These are phyloP conservation scores for Sebastes fasciatus DNA, from an alignment of 2,113 vertebrate genomes.

Conservation along the genomic window DNA sequence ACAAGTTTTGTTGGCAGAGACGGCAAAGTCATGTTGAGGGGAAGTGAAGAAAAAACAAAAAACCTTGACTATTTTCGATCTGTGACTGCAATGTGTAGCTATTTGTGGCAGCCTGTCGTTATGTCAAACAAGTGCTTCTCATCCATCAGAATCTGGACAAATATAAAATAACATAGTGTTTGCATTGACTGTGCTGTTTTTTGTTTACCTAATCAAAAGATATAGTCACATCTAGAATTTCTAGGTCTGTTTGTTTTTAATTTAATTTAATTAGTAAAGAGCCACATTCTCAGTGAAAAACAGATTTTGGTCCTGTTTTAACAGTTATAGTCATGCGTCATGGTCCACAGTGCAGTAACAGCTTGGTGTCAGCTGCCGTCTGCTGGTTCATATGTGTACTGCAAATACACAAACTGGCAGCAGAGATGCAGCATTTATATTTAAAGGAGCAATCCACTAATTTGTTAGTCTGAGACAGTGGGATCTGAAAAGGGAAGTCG, in stretches of 20 bases:
- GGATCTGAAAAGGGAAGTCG: too few relatives aligned
- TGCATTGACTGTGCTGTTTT: not conserved
- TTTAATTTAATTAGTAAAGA: not conserved
- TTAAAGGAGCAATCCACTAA: not conserved
- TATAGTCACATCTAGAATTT: not conserved
- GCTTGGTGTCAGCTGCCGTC: constrained; percentile 34
- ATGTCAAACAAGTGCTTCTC: not conserved
- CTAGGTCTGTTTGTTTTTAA: not conserved
- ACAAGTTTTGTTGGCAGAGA: not conserved
- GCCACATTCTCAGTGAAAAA: not conserved
- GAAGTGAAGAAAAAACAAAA: not conserved
- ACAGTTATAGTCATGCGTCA: not conserved
- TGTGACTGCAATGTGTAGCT: not conserved
- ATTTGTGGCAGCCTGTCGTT: not conserved
- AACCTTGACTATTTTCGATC: not conserved
- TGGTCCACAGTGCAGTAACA: not conserved
- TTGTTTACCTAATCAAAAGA: not conserved
- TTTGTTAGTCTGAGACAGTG: too few relatives aligned
- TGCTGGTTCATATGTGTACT: constrained; percentile 39
- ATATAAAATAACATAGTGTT: not conserved
- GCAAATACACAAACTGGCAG: not conserved
- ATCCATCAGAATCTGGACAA: not conserved
- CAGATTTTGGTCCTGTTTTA: not conserved
- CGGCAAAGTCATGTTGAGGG: not conserved
- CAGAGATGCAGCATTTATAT: not conserved